These are phyloP conservation scores for Brachyptera risi DNA, from an alignment of 2,888 invertebrate species.

Conservation along the genomic window DNA sequence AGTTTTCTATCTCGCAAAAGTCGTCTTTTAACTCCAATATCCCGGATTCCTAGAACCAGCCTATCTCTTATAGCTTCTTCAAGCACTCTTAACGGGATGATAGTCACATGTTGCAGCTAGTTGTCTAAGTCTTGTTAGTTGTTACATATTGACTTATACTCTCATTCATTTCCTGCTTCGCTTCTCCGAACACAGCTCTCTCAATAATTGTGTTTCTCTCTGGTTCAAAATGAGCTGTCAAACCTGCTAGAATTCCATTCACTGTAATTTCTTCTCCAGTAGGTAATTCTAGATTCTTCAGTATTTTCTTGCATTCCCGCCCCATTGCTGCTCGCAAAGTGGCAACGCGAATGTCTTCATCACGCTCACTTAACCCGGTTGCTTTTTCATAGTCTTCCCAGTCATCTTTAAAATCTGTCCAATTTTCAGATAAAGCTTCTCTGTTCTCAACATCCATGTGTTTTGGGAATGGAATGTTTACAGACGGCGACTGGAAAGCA, in stretches of 20 bases:
- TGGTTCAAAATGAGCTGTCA: neutral
- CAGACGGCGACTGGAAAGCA: too few relatives aligned
- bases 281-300: neutral
- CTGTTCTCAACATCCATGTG: neutral
- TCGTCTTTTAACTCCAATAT: neutral
- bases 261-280: neutral
- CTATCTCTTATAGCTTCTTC: neutral
- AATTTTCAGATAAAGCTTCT: neutral
- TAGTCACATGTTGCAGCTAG: neutral
- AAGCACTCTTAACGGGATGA: neutral
- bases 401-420: neutral
- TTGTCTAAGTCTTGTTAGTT: neutral
- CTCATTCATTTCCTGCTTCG: neutral
- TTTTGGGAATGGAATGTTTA: neutral
- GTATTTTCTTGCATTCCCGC: neutral
- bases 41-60: neutral
- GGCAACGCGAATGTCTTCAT: neutral
- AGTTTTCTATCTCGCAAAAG: neutral
- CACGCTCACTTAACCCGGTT: neutral
- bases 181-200: neutral
- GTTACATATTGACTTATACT: neutral
- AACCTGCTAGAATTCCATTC: neutral
- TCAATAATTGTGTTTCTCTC: neutral
- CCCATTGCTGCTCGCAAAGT: neutral
- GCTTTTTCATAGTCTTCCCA: neutral